Percentiles rank a stretch among this genome's conserved stretches.
Conservation (phyloP, 2,113 vertebrate genomes). For the Amblyornis subalaris region DNA sequence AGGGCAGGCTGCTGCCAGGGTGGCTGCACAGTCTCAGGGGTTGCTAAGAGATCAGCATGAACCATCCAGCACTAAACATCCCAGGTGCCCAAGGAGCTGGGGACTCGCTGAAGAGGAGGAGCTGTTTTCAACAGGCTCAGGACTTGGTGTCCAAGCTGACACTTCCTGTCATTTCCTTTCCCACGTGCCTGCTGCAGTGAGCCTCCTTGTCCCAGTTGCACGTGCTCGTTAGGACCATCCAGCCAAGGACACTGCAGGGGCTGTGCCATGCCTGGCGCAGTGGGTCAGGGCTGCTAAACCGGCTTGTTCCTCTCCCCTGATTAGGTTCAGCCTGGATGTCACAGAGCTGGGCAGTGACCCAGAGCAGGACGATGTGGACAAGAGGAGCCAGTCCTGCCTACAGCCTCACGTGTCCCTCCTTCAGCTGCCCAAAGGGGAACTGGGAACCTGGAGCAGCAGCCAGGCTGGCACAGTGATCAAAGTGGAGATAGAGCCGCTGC, state of each 20-base stretch:
- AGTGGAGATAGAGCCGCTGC: conserved; percentile 5
- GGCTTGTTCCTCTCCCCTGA: neutral
- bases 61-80: neutral
- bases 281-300: neutral
- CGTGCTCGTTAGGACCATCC: neutral
- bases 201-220: neutral
- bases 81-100: neutral
- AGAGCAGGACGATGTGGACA: conserved; percentile 71
- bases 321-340: conserved; percentile 83
- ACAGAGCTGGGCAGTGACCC: conserved; percentile 73
- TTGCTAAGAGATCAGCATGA: conserved; percentile 1
- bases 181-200: neutral
- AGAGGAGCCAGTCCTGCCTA: neutral
- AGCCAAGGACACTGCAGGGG: neutral
- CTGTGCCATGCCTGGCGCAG: neutral
- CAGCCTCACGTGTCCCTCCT: conserved; percentile 45
- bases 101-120: neutral
- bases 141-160: neutral
- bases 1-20: neutral
- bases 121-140: neutral
- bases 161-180: neutral
- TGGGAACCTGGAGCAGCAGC: conserved; percentile 27
- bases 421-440: conserved; percentile 29
- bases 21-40: neutral
- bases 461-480: neutral